Base-by-base conservation (phyloP, 2,113 vertebrate genomes). In the Dasypus novemcinctus region DNA sequence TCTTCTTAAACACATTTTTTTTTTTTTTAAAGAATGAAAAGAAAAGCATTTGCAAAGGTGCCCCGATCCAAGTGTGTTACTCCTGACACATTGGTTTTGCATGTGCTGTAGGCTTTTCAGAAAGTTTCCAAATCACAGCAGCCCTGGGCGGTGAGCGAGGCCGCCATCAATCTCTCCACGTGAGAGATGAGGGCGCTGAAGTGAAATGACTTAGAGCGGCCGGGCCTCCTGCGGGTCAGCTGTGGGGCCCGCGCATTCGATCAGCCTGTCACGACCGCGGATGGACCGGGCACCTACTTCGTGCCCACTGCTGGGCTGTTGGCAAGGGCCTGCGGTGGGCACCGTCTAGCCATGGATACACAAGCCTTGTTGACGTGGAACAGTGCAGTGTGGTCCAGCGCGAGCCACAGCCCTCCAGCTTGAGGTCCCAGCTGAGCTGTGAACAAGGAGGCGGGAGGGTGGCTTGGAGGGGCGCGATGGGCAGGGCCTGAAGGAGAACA, bases 1-100 rank as follows among this genome's bases (percentile, higher is more conserved):
- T 95, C 87, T 94, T 97, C 81, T 83, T 86, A 96, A 88, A 72
- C 36, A 69, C 69, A 64, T 38, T 87, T 12, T 74, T 85, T 69
- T 66, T 59, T 92, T 76, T 33, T 14, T 71, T n/a, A n/a, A n/a
- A 64, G 7, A 88, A 82, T 38, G 91, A 61, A 91, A 86, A 83
- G 86, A 69, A 92, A 97, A 92, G 72, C 80, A n/a, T 88, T 83
- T 68, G 90, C 71, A 49, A 83, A 87, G 80, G 81, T 66, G 74
- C 63, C 5, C 7, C 91, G 63, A 72, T 75, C 83, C 75, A 38
- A 75, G 84, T 2, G 46, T 66, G 93, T 93, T 41, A 43, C 79
- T 91, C 74, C 36, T 0, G 46, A 93, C 87, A 87, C 71, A 0
- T 21, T 49, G 81, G 74, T 82, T 49, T 66, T 69, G 36, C 29